Base-by-base conservation (phyloP, 2,113 vertebrate species). In the Ranitomeya variabilis region DNA sequence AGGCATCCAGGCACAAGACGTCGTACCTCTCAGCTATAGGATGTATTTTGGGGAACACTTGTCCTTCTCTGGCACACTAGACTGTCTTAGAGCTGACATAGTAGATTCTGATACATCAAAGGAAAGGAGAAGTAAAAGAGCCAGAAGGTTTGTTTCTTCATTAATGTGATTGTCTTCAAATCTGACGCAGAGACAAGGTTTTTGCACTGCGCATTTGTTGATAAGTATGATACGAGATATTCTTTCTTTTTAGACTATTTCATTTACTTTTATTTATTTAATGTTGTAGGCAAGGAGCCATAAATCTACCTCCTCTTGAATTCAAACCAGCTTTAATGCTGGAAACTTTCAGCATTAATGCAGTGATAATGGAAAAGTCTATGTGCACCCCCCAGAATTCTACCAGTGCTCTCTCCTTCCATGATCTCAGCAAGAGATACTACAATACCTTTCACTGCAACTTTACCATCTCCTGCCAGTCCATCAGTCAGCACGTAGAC, bases 11-110 rank as follows among this genome's bases (percentile, higher is more conserved):
- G 95, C 98, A 3, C 98, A 99, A 91, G 98, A 99, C 89, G 88
- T 96, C 4, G 92, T 97, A 90, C 98, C 98, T 0, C 95, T 99
- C 14, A 98, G 97, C 92, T 99, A 99, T 91, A 96, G 97, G 91
- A 98, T 99, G 98, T 99, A 99, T 92, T 99, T 99, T 0, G 98
- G 98, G 77, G 98, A 99, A 90, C 96, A 99, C 88, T 93, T 99
- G 87, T 99, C 98, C 3, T 99, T 99, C 91, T 99, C 98, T 21
- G 98, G 98, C 59, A 97, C 97, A 77, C 91, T 99, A 51, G 97
- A 99, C 91, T 98, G 98, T 92, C 96, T 99, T 23, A 91, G 98
- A 91, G 98, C 98, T 54, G 98, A 99, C 91, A 99, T 99, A 57
- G 98, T 99, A 8, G 98, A 99, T 92, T 99, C 98, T 0, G 98